Base-by-base conservation (phyloP, 2,888 invertebrate species). In the Seladonia tumulorum region DNA sequence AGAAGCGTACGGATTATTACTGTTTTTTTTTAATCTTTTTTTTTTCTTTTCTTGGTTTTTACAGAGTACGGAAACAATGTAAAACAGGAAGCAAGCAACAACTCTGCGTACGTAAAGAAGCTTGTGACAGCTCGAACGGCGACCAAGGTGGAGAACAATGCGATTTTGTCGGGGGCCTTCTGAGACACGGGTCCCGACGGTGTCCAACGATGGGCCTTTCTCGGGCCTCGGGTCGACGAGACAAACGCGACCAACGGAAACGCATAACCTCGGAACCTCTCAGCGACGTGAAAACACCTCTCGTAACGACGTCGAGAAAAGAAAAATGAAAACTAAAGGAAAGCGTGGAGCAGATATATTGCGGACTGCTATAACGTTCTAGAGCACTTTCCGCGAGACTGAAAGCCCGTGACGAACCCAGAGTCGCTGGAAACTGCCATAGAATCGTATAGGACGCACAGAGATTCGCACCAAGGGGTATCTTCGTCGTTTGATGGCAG, bases 401-500 rank as follows among this genome's bases (percentile, higher is more conserved):
- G 81, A 47, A 35, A 12, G 74, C 77, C 49, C 53, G 12, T 2
- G 49, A 57, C 47, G n/a, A 42, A 76, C 39, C n/a, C 82, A 82
- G 86, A 76, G 39, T 79, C 86, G 82, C 81, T 29, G 73, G 73
- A 81, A 86, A 81, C 72, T 79, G 82, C 86, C 8, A 63, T 73
- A 82, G 86, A 86, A 82, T 47, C 83, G 78, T 72, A 71, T 71
- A 66, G 68, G 47, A 35, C 79, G 66, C 60, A 70, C 60, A 73
- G 53, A 63, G 72, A 39, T 60, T 53, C 63, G 70, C 74, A 87
- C 71, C 79, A 83, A 83, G 63, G 71, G 82, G 81, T 89, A 72
- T 85, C 81, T 87, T 87, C 91, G 90, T 91, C 90, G 90, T 91
- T 90, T 90, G 79, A 89, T 91, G 91, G 90, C 90, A 82, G 89